phyloP scores from a whole-genome alignment of 30 jellyfish, hydroid and myxozoan genomes.

The Euphysa ruthae region DNA sequence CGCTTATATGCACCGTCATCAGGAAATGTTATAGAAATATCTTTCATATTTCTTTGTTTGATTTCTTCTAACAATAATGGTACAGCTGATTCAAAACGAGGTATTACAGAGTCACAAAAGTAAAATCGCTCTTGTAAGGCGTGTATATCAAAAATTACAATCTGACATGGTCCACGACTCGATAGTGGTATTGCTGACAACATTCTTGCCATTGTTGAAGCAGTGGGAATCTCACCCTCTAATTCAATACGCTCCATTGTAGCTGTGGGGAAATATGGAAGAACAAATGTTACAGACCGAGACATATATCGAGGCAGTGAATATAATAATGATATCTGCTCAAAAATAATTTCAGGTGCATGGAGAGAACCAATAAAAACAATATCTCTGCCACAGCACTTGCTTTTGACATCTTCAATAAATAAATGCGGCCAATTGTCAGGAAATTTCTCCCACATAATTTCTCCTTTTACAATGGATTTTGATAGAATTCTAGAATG shows the following conservation, averaged over 20 bases:
- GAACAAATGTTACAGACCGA: slow-evolving; percentile 64
- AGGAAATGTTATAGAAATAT: slow-evolving; percentile 69
- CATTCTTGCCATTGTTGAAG: slow-evolving; percentile 72
- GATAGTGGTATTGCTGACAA: slow-evolving; percentile 79
- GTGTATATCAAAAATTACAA: slow-evolving; percentile 83
- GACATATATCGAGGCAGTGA: slow-evolving; percentile 82
- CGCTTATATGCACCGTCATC: slow-evolving; percentile 95
- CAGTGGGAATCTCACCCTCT: slow-evolving; percentile 91
- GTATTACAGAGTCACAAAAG: slow-evolving; percentile 78
- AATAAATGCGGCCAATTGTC: slow-evolving; percentile 88
- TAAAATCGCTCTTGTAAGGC: slow-evolving; percentile 91
- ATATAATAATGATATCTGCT: slow-evolving; percentile 61
- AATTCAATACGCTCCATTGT: slow-evolving; percentile 90
- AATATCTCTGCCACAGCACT: slow-evolving; percentile 81
- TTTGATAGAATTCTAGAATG: not conserved
- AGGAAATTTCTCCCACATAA: slow-evolving; percentile 49
- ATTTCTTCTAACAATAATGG: slow-evolving; percentile 65
- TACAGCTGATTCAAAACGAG: slow-evolving; percentile 83
- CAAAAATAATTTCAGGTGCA: slow-evolving; percentile 74
- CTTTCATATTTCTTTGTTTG: not conserved
- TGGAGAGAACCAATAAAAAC: slow-evolving; percentile 84
- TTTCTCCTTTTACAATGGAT: slow-evolving; percentile 54
- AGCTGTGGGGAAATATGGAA: slow-evolving; percentile 96
- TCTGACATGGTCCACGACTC: slow-evolving; percentile 86
- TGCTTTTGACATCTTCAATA: slow-evolving; percentile 63